A percentile compares a stretch with the other conserved stretches of the same genome.
Evolutionary conservation across 2,797 vertebrate genomes (phyloP).

Genomic region (Melanotaenia boesemani): DNA sequence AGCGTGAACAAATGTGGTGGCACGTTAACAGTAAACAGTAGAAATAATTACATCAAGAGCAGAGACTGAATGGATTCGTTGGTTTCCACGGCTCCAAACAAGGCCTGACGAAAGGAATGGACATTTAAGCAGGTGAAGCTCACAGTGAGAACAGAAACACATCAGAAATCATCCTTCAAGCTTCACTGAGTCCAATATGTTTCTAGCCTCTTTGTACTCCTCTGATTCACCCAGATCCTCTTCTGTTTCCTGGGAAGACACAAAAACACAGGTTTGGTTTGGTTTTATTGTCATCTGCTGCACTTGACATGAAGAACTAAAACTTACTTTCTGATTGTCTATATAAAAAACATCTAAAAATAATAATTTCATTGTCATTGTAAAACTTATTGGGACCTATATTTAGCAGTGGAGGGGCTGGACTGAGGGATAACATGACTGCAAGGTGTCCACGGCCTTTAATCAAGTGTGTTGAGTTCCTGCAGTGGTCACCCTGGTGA

Average conservation of each 20-base stretch:
- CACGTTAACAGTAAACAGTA: conserved; percentile 50
- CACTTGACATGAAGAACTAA: neutral
- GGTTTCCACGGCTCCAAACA: conserved; percentile 56
- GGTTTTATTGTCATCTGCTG: conserved; percentile 7
- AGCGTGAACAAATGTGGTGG: conserved; percentile 37
- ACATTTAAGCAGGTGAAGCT: conserved; percentile 77
- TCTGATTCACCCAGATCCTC: conserved; percentile 91
- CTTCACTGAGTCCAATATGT: conserved; percentile 91
- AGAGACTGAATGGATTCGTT: conserved; percentile 45
- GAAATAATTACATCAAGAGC: conserved; percentile 66
- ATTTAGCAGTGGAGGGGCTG: conserved; percentile 10
- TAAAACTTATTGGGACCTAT: conserved; percentile 16
- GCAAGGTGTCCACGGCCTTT: conserved; percentile 33
- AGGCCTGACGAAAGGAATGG: conserved; percentile 83
- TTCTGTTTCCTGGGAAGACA: conserved; percentile 89
- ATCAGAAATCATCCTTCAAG: conserved; percentile 88
- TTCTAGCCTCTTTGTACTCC: conserved; percentile 92
- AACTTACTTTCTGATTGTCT: neutral
- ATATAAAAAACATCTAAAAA: neutral
- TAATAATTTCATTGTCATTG: neutral
- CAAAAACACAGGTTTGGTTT: conserved; percentile 49
- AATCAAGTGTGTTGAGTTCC: conserved; percentile 52
- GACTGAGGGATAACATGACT: conserved; percentile 14
- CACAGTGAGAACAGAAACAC: conserved; percentile 64
- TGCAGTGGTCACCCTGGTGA: conserved; percentile 59